phyloP scores from a whole-genome alignment of 2,888 invertebrate species.

The Empis livida region DNA sequence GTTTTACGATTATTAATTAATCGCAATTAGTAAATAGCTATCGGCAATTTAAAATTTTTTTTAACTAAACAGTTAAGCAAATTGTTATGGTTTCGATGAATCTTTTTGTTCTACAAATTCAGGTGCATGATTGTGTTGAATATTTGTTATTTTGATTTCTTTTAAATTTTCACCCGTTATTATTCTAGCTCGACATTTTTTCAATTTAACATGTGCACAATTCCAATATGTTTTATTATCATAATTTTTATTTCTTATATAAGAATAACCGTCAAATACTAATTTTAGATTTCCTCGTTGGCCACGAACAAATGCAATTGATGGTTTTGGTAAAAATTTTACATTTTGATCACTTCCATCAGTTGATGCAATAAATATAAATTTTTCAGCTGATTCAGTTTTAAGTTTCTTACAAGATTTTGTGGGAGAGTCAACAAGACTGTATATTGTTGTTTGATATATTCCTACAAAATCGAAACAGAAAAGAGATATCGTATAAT shows the following conservation, averaged over 20 bases:
- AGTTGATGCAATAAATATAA: too few relatives aligned
- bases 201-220: conserved; percentile 19
- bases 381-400: too few relatives aligned
- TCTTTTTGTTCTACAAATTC: conserved; percentile 10
- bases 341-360: background rate
- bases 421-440: too few relatives aligned
- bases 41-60: too few relatives aligned
- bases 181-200: conserved; percentile 21
- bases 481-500: too few relatives aligned
- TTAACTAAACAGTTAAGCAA: too few relatives aligned
- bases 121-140: conserved; percentile 19
- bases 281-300: conserved; percentile 24
- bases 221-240: conserved; percentile 22
- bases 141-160: conserved; percentile 16
- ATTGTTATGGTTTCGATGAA: too few relatives aligned
- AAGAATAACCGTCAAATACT: conserved; percentile 21
- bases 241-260: conserved; percentile 20
- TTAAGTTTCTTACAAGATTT: too few relatives aligned
- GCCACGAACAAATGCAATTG: conserved; percentile 17
- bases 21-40: too few relatives aligned
- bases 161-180: conserved; percentile 16
- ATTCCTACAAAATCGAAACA: too few relatives aligned
- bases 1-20: too few relatives aligned
- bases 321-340: background rate
- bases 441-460: too few relatives aligned